These are phyloP conservation scores for Ptilorrhoa leucosticta DNA, from an alignment of 2,113 vertebrate genomes.

Conservation along the genomic window DNA sequence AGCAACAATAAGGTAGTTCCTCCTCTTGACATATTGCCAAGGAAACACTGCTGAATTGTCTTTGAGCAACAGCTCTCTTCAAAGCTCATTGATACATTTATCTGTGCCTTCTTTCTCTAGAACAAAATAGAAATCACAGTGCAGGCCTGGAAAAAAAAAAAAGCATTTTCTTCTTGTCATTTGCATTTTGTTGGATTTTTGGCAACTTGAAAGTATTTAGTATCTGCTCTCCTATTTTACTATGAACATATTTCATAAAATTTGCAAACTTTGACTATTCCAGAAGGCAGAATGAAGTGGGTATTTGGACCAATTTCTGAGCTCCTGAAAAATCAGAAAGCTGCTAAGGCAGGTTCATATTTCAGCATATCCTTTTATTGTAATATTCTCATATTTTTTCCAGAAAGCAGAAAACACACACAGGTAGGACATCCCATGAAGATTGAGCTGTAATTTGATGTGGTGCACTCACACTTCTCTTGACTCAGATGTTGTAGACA, in stretches of 20 bases:
- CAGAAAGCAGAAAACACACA: not conserved
- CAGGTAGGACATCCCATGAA: not conserved
- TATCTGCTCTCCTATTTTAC: not conserved
- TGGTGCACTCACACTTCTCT: conserved; percentile 70
- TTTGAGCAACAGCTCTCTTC: not conserved
- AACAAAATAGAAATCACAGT: not conserved
- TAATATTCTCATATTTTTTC: not conserved
- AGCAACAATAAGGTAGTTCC: not conserved
- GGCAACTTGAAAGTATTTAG: not conserved
- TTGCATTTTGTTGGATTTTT: not conserved
- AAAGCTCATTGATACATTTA: conserved; percentile 17
- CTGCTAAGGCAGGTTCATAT: not conserved
- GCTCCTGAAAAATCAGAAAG: not conserved
- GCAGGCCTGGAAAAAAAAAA: not conserved
- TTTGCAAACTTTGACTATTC: not conserved
- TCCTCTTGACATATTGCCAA: not conserved
- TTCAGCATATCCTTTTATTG: not conserved
- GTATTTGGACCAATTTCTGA: not conserved
- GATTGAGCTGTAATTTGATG: conserved; percentile 73
- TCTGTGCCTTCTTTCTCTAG: not conserved
- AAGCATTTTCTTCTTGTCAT: not conserved
- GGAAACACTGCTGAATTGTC: conserved; percentile 2
- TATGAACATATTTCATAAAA: not conserved
- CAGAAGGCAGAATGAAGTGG: not conserved
- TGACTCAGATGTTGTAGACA: conserved; percentile 32